Base-by-base conservation (phyloP, 2,113 vertebrate genomes). In the Asarcornis scutulata region DNA sequence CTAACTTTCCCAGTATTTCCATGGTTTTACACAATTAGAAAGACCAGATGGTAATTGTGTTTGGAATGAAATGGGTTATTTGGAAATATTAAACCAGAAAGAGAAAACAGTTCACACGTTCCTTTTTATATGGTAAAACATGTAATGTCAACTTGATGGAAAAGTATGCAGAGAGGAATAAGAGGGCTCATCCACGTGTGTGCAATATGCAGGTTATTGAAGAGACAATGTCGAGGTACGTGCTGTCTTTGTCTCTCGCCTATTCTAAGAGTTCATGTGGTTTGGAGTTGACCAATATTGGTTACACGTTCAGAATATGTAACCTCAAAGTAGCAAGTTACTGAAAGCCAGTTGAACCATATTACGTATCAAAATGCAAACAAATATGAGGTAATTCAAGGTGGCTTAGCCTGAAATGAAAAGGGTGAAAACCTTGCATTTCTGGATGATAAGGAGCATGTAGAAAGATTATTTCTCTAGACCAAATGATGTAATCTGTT, bases 31-130 rank as follows among this genome's bases (percentile, higher is more conserved):
- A 96, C 97, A 86, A 76, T 97, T 95, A 98, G 91, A 96, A 96
- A 97, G 79, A 98, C 67, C 96, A 96, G 94, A 97, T 98, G 98
- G 86, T 50, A 95, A 77, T 95, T 86, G 95, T 96, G 88, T 88
- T 91, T 97, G 95, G 94, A 96, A 98, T 98, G 98, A 95, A 97
- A 98, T 98, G 98, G 66, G 92, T 97, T 98, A 97, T 94, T 97
- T 94, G 92, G 74, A 98, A 97, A 96, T 98, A 98, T 90, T 97
- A 96, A 96, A 97, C 88, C 96, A 97, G 91, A 97, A 96, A 93
- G 89, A 97, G 96, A 97, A 98, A 98, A 97, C 92, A 97, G 91
- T 91, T 97, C 95, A 97, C 97, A 98, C 95, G 73, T 92, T 96
- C 89, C 88, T 97, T 97, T 91, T 95, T 86, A 78, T 82, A 96